These are phyloP conservation scores for Ichneumon xanthorius DNA, from an alignment of 2,888 invertebrate species.

Conservation along the genomic window DNA sequence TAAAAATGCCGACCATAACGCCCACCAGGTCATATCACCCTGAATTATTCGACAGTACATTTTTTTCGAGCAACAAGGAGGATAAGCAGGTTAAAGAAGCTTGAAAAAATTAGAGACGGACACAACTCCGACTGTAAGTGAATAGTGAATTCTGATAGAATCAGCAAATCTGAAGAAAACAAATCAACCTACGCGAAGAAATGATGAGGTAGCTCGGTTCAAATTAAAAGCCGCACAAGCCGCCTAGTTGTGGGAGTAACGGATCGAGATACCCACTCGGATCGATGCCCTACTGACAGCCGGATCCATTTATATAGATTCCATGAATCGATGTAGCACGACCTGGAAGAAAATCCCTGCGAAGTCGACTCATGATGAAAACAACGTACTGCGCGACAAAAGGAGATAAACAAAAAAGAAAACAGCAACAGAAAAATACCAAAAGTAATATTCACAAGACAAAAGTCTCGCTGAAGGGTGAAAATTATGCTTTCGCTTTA, in stretches of 20 bases:
- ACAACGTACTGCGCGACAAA: background rate
- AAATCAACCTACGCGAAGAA: background rate
- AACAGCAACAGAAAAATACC: background rate
- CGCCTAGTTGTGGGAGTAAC: slow-evolving; percentile 19
- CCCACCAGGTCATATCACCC: background rate
- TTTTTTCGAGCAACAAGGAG: background rate
- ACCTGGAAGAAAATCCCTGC: background rate
- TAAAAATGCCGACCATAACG: no score
- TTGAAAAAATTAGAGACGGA: background rate
- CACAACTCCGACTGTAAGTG: background rate
- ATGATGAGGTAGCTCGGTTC: slow-evolving; percentile 29
- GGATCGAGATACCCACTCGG: background rate
- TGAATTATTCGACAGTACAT: background rate
- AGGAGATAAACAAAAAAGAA: slow-evolving; percentile 12
- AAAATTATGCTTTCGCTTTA: slow-evolving; percentile 52
- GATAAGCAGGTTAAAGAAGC: background rate
- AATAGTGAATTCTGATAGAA: background rate
- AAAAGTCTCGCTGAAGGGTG: slow-evolving; percentile 2
- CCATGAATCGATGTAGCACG: background rate
- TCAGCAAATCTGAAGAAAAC: background rate
- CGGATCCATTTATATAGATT: background rate
- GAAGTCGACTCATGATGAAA: background rate
- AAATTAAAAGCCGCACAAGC: slow-evolving; percentile 37
- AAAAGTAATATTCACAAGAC: slow-evolving; percentile 2
- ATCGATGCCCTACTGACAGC: background rate